These are phyloP conservation scores for Margaritifera margaritifera DNA, from an alignment of 2,888 invertebrate species.

Conservation along the genomic window DNA sequence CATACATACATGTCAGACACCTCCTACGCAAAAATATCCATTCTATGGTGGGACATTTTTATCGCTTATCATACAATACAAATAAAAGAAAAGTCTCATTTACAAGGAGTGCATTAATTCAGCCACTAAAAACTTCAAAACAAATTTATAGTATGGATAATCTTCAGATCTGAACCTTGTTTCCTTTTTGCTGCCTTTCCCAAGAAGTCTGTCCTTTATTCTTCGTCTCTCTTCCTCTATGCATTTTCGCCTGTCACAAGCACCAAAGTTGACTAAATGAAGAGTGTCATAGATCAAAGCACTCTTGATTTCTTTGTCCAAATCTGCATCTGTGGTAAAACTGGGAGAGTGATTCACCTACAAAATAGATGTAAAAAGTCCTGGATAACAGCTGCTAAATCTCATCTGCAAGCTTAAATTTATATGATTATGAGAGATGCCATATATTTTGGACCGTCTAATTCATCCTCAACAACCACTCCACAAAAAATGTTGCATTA, in stretches of 20 bases:
- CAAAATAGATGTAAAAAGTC: constrained; percentile 1
- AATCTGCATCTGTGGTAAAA: constrained; percentile 89
- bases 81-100: too few relatives aligned
- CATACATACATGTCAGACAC: too few relatives aligned
- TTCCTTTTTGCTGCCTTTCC: constrained; percentile 68
- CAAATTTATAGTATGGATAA: neutral
- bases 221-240: constrained; percentile 71
- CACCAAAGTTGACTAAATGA: constrained; percentile 71
- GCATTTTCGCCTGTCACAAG: constrained; percentile 69
- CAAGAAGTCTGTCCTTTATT: constrained; percentile 71
- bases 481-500: too few relatives aligned
- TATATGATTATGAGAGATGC: too few relatives aligned
- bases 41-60: too few relatives aligned
- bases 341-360: constrained; percentile 94
- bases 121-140: neutral
- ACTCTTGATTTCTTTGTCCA: constrained; percentile 91
- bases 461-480: too few relatives aligned
- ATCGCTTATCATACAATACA: too few relatives aligned
- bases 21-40: too few relatives aligned
- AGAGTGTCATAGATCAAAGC: constrained; percentile 76
- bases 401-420: too few relatives aligned
- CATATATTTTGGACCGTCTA: too few relatives aligned
- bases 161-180: constrained; percentile 59
- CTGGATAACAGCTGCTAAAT: too few relatives aligned
- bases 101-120: neutral